phyloP scores from a whole-genome alignment of 2,888 invertebrate species.

The Miltochrista miniata region DNA sequence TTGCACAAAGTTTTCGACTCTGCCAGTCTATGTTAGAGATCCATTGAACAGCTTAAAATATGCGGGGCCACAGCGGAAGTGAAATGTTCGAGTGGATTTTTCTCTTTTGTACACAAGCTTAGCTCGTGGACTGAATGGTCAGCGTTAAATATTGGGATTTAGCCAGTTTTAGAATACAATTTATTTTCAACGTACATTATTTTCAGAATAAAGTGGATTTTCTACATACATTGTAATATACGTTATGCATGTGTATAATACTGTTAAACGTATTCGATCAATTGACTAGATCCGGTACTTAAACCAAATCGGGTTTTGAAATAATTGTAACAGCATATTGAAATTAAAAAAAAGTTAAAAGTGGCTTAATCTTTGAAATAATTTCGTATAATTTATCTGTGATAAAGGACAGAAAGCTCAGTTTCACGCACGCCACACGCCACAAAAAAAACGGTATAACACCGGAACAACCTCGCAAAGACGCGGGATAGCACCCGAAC shows the following conservation, averaged over 20 bases:
- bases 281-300: too few species aligned
- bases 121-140: slow-evolving; percentile 31
- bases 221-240: neutral
- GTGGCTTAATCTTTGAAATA: too few species aligned
- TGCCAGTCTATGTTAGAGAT: slow-evolving; percentile 16
- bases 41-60: slow-evolving; percentile 36
- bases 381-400: too few species aligned
- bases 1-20: slow-evolving; percentile 15
- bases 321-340: too few species aligned
- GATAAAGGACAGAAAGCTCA: too few species aligned
- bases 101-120: slow-evolving; percentile 34
- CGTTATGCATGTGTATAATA: neutral
- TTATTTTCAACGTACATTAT: slow-evolving; percentile 13
- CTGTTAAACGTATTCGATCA: neutral
- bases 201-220: too few species aligned
- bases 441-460: too few species aligned
- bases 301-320: too few species aligned
- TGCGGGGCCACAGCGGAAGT: slow-evolving; percentile 27
- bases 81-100: slow-evolving; percentile 30
- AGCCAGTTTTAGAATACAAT: slow-evolving; percentile 36
- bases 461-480: too few species aligned
- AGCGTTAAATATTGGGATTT: slow-evolving; percentile 52
- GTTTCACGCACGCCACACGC: too few species aligned
- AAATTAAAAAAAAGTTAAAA: too few species aligned
- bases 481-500: too few species aligned